Evolutionary conservation across 2,888 invertebrate species (phyloP).

Genomic region (Euzetes globulus): DNA sequence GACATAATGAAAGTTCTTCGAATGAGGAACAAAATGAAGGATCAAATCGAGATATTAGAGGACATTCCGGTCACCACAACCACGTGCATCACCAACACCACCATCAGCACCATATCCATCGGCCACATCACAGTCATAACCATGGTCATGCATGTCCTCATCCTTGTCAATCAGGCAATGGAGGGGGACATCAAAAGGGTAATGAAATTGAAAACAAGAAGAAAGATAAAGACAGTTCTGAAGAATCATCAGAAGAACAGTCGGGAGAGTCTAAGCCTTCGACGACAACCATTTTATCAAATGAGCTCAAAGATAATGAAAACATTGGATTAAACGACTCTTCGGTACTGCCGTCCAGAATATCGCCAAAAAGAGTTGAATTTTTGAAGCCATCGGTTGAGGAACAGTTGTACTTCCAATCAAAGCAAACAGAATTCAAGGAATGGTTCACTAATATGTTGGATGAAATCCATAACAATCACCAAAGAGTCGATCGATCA

Average conservation of each 20-base stretch:
- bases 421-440: slow-evolving; percentile 12
- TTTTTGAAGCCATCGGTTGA: not conserved
- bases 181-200: too few species aligned
- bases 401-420: not conserved
- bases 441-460: slow-evolving; percentile 16
- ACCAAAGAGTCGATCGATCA: not conserved
- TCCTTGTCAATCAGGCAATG: too few species aligned
- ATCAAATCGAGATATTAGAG: not conserved
- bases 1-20: not conserved
- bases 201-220: too few species aligned
- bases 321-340: not conserved
- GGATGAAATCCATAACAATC: not conserved
- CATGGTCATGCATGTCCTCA: not conserved
- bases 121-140: not conserved
- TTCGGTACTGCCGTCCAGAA: not conserved
- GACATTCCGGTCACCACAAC: not conserved
- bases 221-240: not conserved
- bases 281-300: not conserved
- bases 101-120: slow-evolving; percentile 11
- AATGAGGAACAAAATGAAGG: not conserved
- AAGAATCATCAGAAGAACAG: slow-evolving; percentile 8
- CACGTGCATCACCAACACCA: not conserved
- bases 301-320: not conserved
- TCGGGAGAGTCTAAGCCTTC: not conserved
- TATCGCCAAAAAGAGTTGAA: not conserved